These are phyloP conservation scores for Argopecten irradians DNA, from an alignment of 1,140 invertebrate genomes.

Conservation along the genomic window DNA sequence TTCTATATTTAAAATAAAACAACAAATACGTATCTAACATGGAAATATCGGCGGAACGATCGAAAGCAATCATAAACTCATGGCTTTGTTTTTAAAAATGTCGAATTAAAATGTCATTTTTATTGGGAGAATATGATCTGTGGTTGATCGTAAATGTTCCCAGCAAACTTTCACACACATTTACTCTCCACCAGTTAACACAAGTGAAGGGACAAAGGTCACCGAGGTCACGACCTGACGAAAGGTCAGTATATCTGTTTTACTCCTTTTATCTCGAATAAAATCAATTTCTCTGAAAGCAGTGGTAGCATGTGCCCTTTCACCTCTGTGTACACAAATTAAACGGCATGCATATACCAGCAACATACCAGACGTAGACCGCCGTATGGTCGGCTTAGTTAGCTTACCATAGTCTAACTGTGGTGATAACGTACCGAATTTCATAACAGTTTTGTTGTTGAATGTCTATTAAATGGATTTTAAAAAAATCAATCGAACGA, in stretches of 20 bases:
- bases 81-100: too few relatives aligned
- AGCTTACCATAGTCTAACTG: background rate
- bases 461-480: too few relatives aligned
- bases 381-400: background rate
- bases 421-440: too few relatives aligned
- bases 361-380: background rate
- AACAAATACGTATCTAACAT: too few relatives aligned
- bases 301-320: slow-evolving; percentile 14
- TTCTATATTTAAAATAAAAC: too few relatives aligned
- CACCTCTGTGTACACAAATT: background rate
- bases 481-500: too few relatives aligned
- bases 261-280: slow-evolving; percentile 15
- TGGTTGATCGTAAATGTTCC: background rate
- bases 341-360: slow-evolving; percentile 21
- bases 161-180: slow-evolving; percentile 8
- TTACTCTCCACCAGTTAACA: background rate
- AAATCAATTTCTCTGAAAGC: slow-evolving; percentile 17
- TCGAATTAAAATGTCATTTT: background rate
- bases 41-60: too few relatives aligned
- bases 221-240: background rate
- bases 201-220: background rate
- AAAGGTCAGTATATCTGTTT: background rate
- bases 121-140: background rate
- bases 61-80: too few relatives aligned
- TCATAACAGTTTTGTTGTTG: too few relatives aligned